Base-by-base conservation (phyloP, 2,888 invertebrate genomes). In the Mimumesa dahlbomi region DNA sequence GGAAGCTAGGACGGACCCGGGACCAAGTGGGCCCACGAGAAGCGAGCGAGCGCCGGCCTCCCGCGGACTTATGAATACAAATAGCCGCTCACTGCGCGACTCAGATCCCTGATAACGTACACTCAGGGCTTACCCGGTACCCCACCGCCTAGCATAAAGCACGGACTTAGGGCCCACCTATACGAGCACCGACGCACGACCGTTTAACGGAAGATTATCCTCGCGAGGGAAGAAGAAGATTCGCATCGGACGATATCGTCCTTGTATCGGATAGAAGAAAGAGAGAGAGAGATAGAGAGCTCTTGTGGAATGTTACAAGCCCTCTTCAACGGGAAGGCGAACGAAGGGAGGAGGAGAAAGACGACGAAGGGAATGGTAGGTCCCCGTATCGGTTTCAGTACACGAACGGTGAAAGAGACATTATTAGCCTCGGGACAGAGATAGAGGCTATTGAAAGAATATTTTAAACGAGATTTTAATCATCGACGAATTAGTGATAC, bases 11-110 rank as follows among this genome's bases (percentile, higher is more conserved):
- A 71, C 53, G 56, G 45, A 40, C 40, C 57, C 69, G 45, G 40
- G 66, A 54, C 16, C 6, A 34, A 4, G 34, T 68, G 76, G 82
- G 77, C 75, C 68, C 80, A 76, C n/a, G n/a, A n/a, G n/a, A n/a
- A n/a, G 69, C 73, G 69, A 79, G 77, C 82, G 84, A 89, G 89
- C 89, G 87, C 86, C 88, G 88, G 87, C 87, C 89, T 88, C 89
- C 89, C 86, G 89, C 85, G 81, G 89, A 87, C 88, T 89, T 89
- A 89, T 89, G 89, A 89, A 89, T 89, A 89, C 89, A 89, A 89
- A 89, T 89, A 89, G 88, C 89, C 84, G 88, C 86, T 88, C 88
- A 88, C 88, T 88, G 89, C 85, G 87, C 88, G 85, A 87, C 88
- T 88, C 85, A 84, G 89, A 89, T 89, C 86, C 81, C 82, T 84